Base-by-base conservation (phyloP, 2,888 invertebrate genomes). In the Hesperia comma region DNA sequence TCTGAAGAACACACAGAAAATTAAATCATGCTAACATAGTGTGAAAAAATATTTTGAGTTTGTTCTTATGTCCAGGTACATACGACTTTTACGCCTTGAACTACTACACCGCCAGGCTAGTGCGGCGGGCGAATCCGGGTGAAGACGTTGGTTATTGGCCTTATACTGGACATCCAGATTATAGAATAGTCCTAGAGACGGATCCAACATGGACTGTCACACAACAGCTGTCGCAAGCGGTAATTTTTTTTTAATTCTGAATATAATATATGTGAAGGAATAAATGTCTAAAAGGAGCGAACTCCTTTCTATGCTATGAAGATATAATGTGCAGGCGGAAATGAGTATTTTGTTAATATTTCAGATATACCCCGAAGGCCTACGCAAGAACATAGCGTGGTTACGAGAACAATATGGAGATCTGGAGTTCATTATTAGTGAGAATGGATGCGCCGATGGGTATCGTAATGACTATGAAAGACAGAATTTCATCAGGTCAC, bases 81-180 rank as follows among this genome's bases (percentile, higher is more conserved):
- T 92, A 93, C 4, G 95, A 96, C 77, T 95, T 94, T 80, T 88
- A 94, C 54, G 95, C 93, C 0, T 70, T 95, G 43, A 95, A 95
- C 75, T 93, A 94, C 75, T 95, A 95, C 80, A 92, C 94, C 0
- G 87, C 92, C 0, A 78, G 80, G 41, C 55, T 91, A 40, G 84
- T 88, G 0, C 78, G 82, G 21, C 68, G 41, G 54, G 71, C 73
- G 46, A 70, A 12, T 54, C 72, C 61, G 2, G 84, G 75, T 6
- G 84, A 84, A 21, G 63, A 72, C n/a, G 26, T 72, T 2, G 46
- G 21, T 0, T 10, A 66, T 0, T 79, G 76, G 69, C 75, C 85
- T 2, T 17, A 70, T n/a, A 76, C 70, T 5, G 74, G 77, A 2
- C 68, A 72, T 0, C 69, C 72, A 0, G 81, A 83, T 5, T 54